phyloP scores from a whole-genome alignment of 2,888 invertebrate genomes.

The Epistrophe grossulariae region DNA sequence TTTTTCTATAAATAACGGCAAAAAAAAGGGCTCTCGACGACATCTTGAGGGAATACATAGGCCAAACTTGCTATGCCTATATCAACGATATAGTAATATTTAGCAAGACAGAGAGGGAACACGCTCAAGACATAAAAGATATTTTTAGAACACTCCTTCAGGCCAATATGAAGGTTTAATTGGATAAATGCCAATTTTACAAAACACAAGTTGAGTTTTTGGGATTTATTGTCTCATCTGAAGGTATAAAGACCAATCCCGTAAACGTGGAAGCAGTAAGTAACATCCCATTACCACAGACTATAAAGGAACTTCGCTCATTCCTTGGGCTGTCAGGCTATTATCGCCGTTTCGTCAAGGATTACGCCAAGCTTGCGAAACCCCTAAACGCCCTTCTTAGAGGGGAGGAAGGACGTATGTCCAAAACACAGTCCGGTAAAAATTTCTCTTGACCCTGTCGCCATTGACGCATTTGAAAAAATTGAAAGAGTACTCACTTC shows the following conservation, averaged over 20 bases:
- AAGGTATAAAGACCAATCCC: slow-evolving; percentile 1
- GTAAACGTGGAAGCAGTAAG: not conserved
- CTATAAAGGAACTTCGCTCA: not conserved
- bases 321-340: slow-evolving; percentile 1
- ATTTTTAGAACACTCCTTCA: not conserved
- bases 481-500: not conserved
- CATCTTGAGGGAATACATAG: not conserved
- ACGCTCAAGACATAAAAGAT: slow-evolving; percentile 5
- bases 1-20: not conserved
- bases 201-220: not conserved
- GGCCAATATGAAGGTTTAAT: not conserved
- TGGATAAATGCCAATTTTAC: slow-evolving; percentile 1
- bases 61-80: not conserved
- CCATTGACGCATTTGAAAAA: not conserved
- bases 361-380: not conserved
- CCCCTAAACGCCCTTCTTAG: not conserved
- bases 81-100: slow-evolving; percentile 5
- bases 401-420: not conserved
- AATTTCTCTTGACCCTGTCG: not conserved
- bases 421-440: not conserved
- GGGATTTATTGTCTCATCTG: not conserved
- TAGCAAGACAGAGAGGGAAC: not conserved
- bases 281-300: slow-evolving; percentile 5
- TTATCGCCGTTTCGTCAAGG: not conserved
- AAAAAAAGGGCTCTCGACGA: not conserved